Evolutionary conservation across 1,140 invertebrate genomes (phyloP), one percentile per base, ranked within the genome.

Genomic region (Uloborus diversus): DNA sequence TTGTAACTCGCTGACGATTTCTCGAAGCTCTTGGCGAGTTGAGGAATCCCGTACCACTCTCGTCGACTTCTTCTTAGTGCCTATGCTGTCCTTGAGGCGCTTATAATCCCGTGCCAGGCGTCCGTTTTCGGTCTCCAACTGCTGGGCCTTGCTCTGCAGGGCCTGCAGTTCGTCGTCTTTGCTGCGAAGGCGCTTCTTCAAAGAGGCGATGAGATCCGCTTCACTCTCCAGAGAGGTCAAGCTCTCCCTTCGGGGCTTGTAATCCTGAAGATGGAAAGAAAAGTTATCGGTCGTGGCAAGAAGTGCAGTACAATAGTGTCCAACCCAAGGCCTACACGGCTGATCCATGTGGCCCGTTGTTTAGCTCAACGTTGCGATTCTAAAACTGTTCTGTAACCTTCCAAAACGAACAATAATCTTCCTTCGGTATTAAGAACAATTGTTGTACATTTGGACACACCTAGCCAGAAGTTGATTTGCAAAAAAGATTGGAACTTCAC

Each of bases 1-100:
- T 86, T 94, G 93, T 82, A 94, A 88, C 53, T 94, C 93, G 64
- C 93, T 91, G 1, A 94, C 90, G 90, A 93, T 92, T 82, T 90
- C 92, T 82, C 92, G 92, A 69, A 94, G 85, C 64, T 86, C 93
- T 91, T 51, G 90, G 83, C 88, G 92, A 92, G 9, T 92, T 90
- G 61, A 91, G 91, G 65, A 90, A 85, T 93, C 92, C 3, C 90
- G 91, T 4, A 91, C 86, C 83, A 92, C 92, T 83, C 92, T 93
- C 11, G 91, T 89, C 17, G 89, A 89, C 82, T 90, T 87, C 47
- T 89, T 90, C 84, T 91, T 91, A 61, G 85, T 85, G 73, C 90
- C 91, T 28, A 90, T 88, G 3, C 81, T 66, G 23, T 85, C 84
- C 62, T 81, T 84, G 9, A 85, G 49, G 47, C 81, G 82, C 47